phyloP scores from a whole-genome alignment of 2,888 invertebrate species.

The Amiota mariae region DNA sequence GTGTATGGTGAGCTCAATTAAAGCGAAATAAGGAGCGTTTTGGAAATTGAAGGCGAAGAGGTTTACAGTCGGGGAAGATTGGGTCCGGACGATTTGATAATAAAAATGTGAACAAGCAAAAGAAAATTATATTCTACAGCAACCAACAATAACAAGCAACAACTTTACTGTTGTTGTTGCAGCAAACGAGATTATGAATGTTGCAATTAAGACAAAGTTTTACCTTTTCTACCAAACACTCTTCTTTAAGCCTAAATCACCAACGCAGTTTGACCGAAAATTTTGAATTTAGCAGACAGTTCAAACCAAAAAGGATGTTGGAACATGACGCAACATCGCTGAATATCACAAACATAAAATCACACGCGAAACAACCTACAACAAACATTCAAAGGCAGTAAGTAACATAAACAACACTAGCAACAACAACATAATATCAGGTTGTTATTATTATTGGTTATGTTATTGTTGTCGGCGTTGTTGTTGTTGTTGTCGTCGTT shows the following conservation, averaged over 20 bases:
- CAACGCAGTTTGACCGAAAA: constrained; percentile 13
- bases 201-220: background rate
- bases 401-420: background rate
- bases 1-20: constrained; percentile 57
- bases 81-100: background rate
- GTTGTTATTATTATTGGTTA: background rate
- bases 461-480: constrained; percentile 1
- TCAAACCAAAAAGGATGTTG: background rate
- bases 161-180: constrained; percentile 15
- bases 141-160: constrained; percentile 34
- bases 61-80: background rate
- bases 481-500: constrained; percentile 1
- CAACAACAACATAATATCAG: too few relatives aligned
- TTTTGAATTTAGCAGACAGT: background rate
- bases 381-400: background rate
- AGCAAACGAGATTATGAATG: constrained; percentile 21
- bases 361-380: constrained; percentile 14
- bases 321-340: constrained; percentile 4
- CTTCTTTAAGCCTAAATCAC: background rate
- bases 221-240: background rate
- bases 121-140: constrained; percentile 34
- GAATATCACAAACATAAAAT: constrained; percentile 15
- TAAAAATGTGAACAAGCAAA: constrained; percentile 24
- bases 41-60: background rate
- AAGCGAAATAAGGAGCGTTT: constrained; percentile 45